These are phyloP conservation scores for Bellardia bayeri DNA, from an alignment of 2,888 invertebrate genomes.

Conservation along the genomic window DNA sequence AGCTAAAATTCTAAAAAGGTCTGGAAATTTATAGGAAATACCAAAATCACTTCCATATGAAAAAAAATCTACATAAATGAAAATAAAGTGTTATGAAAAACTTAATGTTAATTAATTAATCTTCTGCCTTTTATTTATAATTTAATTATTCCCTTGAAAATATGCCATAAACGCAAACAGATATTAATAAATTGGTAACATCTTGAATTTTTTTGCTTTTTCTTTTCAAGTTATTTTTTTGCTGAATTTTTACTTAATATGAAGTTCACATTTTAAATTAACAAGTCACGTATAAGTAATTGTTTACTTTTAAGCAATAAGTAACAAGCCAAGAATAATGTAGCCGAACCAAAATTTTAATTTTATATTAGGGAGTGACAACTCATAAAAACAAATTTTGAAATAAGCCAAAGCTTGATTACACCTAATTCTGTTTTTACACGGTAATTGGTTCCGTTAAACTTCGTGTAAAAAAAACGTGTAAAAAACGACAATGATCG, in stretches of 20 bases:
- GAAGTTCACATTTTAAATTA: conserved; percentile 62
- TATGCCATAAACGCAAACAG: conserved; percentile 4
- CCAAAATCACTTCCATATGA: too few species aligned
- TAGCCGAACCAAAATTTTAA: not conserved
- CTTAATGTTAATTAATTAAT: not conserved
- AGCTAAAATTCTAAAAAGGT: not conserved
- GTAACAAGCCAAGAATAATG: conserved; percentile 14
- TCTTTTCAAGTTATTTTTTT: not conserved
- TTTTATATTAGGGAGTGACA: not conserved
- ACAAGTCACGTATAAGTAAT: conserved; percentile 72
- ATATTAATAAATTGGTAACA: conserved; percentile 12
- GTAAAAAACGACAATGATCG: too few species aligned
- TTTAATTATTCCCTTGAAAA: conserved; percentile 14
- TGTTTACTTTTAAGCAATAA: conserved; percentile 61
- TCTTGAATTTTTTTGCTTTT: not conserved
- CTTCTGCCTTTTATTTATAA: not conserved
- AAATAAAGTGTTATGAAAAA: not conserved
- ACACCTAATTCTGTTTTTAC: too few species aligned
- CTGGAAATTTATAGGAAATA: not conserved
- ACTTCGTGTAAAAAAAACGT: too few species aligned
- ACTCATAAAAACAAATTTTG: not conserved
- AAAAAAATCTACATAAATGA: not conserved
- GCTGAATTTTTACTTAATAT: not conserved
- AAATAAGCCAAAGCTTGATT: too few species aligned
- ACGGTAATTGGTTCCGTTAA: too few species aligned